A percentile compares a stretch with the other conserved stretches of the same genome.
These are phyloP conservation scores for Pseudocheirus occidentalis DNA, from an alignment of 2,797 vertebrate species.

Conservation along the genomic window DNA sequence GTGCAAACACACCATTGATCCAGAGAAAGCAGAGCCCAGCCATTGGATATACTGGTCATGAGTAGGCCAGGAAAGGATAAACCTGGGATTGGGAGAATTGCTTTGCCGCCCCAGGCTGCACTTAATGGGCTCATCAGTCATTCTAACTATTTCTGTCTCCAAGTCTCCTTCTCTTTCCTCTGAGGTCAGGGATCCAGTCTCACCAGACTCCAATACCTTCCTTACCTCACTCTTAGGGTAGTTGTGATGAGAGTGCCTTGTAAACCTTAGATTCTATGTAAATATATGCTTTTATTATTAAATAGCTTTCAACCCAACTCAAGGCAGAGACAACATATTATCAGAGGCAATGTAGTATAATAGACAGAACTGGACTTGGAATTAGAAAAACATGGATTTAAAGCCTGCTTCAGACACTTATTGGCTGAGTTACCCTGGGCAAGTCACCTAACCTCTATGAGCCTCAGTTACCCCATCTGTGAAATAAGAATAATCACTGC, in stretches of 20 bases:
- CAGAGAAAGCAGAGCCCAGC: not conserved
- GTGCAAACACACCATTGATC: not conserved
- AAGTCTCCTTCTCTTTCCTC: not conserved
- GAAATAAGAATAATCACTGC: not conserved
- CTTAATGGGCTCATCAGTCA: not conserved
- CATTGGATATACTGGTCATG: not conserved
- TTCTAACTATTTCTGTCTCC: not conserved
- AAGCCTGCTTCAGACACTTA: not conserved
- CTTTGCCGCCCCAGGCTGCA: not conserved
- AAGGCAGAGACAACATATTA: not conserved
- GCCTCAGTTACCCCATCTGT: not conserved
- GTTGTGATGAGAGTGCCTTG: not conserved
- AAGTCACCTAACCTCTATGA: not conserved
- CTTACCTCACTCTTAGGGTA: not conserved
- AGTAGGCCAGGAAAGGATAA: not conserved
- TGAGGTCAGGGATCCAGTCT: not conserved
- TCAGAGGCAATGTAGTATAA: not conserved
- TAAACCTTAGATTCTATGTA: not conserved
- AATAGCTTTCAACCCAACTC: not conserved
- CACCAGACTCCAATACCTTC: not conserved
- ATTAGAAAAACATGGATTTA: not conserved
- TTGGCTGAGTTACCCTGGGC: not conserved
- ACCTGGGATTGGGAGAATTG: not conserved
- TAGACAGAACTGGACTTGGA: not conserved
- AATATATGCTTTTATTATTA: not conserved